phyloP scores from a whole-genome alignment of 2,888 invertebrate species.

The Epistrophe eligans region DNA sequence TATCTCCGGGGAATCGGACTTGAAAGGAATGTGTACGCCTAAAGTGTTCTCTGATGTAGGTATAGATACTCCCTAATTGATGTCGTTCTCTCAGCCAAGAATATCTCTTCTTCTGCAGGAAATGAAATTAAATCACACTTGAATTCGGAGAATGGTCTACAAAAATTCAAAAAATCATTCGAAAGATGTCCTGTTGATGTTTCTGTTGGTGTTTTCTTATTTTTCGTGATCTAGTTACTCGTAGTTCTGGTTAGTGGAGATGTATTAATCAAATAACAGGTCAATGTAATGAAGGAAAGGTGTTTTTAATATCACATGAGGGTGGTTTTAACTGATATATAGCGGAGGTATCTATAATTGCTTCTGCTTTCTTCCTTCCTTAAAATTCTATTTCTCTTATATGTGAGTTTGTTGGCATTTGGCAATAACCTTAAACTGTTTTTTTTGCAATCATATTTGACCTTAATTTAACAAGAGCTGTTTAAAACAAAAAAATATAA shows the following conservation, averaged over 20 bases:
- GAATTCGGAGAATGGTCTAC: not conserved
- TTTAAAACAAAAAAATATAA: no score
- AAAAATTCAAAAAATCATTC: not conserved
- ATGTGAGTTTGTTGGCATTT: no score
- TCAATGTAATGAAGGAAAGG: no score
- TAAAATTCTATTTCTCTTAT: no score
- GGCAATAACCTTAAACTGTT: no score
- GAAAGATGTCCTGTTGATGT: not conserved
- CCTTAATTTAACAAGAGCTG: no score
- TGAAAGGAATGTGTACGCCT: conserved; percentile 30
- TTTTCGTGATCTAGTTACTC: not conserved
- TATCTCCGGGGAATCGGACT: conserved; percentile 37
- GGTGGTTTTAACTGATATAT: no score
- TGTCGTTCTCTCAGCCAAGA: not conserved
- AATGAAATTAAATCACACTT: conserved; percentile 33
- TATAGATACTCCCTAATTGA: conserved; percentile 25
- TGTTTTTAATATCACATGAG: no score
- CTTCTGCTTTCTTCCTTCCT: no score
- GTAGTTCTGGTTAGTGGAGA: not conserved
- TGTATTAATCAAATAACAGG: no score
- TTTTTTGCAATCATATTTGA: no score
- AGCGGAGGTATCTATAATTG: no score
- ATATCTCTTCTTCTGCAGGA: conserved; percentile 9
- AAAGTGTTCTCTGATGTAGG: conserved; percentile 7
- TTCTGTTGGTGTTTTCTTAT: not conserved